Evolutionary conservation across 2,888 invertebrate species (phyloP).

Genomic region (Nemapogon koenigi): DNA sequence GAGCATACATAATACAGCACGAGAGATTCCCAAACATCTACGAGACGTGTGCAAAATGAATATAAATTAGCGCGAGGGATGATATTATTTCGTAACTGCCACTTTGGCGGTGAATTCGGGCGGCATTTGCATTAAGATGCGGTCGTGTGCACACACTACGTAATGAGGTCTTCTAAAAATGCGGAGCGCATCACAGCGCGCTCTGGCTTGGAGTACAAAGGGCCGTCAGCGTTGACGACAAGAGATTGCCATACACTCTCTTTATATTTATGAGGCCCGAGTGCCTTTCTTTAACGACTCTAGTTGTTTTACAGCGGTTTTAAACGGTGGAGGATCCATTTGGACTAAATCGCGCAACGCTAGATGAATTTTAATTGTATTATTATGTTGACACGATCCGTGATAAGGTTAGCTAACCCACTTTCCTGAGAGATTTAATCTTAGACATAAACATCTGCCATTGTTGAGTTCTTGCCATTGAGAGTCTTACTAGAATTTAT

Average conservation of each 20-base stretch:
- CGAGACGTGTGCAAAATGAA: slow-evolving; percentile 7
- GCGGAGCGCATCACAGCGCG: slow-evolving; percentile 7
- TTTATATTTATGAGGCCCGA: slow-evolving; percentile 9
- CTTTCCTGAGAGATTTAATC: no score
- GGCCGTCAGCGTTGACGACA: slow-evolving; percentile 3
- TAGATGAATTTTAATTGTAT: no score
- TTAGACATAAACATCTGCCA: no score
- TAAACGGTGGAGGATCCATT: no score
- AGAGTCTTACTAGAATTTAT: no score
- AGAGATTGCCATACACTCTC: slow-evolving; percentile 9
- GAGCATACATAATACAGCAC: slow-evolving; percentile 2
- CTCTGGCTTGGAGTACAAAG: slow-evolving; percentile 5
- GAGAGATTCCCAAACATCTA: neutral
- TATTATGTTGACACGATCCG: no score
- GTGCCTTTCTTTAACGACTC: slow-evolving; percentile 7
- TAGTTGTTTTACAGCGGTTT: slow-evolving; percentile 5
- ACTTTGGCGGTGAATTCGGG: neutral
- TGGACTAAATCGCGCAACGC: no score
- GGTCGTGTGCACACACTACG: slow-evolving; percentile 4
- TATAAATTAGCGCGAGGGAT: slow-evolving; percentile 5
- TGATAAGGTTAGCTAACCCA: no score
- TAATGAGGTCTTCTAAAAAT: slow-evolving; percentile 10
- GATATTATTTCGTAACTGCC: no score
- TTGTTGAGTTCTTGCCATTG: no score
- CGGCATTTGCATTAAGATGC: slow-evolving; percentile 6